Conservation (phyloP, 2,888 invertebrate genomes). For the Lochmaea crataegi region DNA sequence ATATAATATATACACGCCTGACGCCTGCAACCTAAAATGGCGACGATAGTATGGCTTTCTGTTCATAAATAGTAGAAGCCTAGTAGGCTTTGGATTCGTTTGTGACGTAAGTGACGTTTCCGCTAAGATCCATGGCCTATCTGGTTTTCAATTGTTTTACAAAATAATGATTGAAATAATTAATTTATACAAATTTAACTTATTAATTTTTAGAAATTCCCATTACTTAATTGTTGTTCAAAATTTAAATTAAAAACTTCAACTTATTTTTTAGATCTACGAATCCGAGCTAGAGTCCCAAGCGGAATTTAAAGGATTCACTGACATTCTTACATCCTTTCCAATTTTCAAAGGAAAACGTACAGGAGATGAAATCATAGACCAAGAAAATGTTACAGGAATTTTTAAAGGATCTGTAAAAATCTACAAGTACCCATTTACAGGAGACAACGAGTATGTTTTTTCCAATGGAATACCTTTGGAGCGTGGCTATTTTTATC, state of each 20-base stretch:
- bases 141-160: no score
- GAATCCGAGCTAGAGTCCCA: slow-evolving; percentile 76
- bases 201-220: no score
- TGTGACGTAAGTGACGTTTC: no score
- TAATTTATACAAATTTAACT: no score
- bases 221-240: no score
- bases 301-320: slow-evolving; percentile 73
- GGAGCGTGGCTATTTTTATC: slow-evolving; percentile 70
- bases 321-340: slow-evolving; percentile 74
- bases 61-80: no score
- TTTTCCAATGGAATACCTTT: slow-evolving; percentile 69
- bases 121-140: no score
- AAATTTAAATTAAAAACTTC: neutral
- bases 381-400: slow-evolving; percentile 64
- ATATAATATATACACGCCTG: no score
- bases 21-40: no score
- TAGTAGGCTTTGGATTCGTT: no score
- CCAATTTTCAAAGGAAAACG: slow-evolving; percentile 73
- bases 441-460: slow-evolving; percentile 62
- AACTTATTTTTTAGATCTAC: slow-evolving; percentile 62
- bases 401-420: slow-evolving; percentile 58
- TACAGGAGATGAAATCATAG: slow-evolving; percentile 64
- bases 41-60: no score
- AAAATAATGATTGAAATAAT: no score
- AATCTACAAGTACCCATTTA: slow-evolving; percentile 78